Percentiles rank a stretch among this genome's conserved stretches.
These are phyloP conservation scores for Calameuta pallipes DNA, from an alignment of 2,888 invertebrate species.

Conservation along the genomic window DNA sequence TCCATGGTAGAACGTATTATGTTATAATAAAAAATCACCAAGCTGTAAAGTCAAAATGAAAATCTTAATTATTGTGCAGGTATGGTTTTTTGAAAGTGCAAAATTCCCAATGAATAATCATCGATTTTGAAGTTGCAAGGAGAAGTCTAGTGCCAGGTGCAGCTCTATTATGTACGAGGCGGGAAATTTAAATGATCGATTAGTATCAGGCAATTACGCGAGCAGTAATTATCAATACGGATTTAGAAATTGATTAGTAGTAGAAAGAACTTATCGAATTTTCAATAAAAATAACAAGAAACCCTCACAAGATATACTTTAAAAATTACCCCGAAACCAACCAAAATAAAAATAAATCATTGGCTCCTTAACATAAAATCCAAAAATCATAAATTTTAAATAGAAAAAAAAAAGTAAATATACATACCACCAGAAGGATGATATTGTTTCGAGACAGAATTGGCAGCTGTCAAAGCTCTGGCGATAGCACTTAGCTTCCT, in stretches of 20 bases:
- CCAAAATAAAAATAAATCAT: neutral
- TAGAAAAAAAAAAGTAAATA: neutral
- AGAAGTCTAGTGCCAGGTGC: neutral
- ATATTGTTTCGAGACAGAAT: slow-evolving; percentile 23
- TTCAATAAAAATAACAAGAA: neutral
- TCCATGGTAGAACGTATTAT: too few species aligned
- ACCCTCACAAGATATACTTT: too few species aligned
- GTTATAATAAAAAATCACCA: too few species aligned
- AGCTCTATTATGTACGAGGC: neutral
- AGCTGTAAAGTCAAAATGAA: too few species aligned
- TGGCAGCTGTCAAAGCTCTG: slow-evolving; percentile 22
- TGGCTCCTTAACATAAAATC: neutral
- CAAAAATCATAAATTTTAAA: neutral
- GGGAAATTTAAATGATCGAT: neutral
- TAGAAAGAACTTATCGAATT: neutral
- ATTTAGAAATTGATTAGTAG: neutral
- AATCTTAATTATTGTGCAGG: neutral
- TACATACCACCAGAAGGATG: slow-evolving; percentile 12
- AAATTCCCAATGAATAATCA: neutral
- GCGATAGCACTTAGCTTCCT: slow-evolving; percentile 24
- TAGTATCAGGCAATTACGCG: neutral
- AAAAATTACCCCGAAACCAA: too few species aligned
- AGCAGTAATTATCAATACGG: neutral
- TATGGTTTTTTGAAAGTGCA: neutral
- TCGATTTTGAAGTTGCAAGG: too few species aligned